phyloP scores from a whole-genome alignment of 1,140 invertebrate species.

The Meloidogyne floridensis region DNA sequence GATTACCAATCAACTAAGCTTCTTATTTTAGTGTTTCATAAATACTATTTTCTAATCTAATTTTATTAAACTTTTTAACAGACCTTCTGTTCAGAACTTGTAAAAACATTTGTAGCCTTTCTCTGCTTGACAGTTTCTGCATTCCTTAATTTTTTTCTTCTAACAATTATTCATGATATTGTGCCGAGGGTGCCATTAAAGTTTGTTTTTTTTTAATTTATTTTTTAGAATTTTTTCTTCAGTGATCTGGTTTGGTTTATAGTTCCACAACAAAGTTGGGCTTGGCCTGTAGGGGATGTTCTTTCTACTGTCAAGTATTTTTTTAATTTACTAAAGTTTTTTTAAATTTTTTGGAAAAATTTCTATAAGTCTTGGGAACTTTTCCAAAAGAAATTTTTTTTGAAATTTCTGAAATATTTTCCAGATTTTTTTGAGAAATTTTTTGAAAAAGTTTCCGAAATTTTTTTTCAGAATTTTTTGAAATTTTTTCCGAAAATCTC shows the following conservation, averaged over 20 bases:
- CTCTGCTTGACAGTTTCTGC: conserved; percentile 59
- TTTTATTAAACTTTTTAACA: conserved; percentile 29
- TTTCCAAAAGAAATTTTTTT: too few relatives aligned
- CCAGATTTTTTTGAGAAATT: too few relatives aligned
- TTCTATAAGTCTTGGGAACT: too few relatives aligned
- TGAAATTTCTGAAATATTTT: too few relatives aligned
- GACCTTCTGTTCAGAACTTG: conserved; percentile 51
- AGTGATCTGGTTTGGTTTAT: conserved; percentile 62
- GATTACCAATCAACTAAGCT: neutral
- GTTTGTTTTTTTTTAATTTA: conserved; percentile 10
- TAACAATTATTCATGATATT: conserved; percentile 65
- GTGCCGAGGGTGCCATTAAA: conserved; percentile 56
- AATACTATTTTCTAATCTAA: too few relatives aligned
- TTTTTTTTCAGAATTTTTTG: too few relatives aligned
- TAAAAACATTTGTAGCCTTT: conserved; percentile 62
- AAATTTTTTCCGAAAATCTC: too few relatives aligned
- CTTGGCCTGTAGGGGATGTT: conserved; percentile 64
- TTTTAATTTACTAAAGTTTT: conserved; percentile 25
- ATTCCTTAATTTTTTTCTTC: conserved; percentile 64
- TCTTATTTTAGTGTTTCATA: too few relatives aligned
- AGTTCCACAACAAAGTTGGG: conserved; percentile 63
- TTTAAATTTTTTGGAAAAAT: neutral
- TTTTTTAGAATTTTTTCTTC: neutral
- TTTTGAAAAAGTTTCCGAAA: too few relatives aligned
- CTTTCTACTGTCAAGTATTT: conserved; percentile 62